A percentile compares a stretch with the other conserved stretches of the same genome.
phyloP scores from a whole-genome alignment of 1,140 invertebrate genomes.

The Megalonaias nervosa region DNA sequence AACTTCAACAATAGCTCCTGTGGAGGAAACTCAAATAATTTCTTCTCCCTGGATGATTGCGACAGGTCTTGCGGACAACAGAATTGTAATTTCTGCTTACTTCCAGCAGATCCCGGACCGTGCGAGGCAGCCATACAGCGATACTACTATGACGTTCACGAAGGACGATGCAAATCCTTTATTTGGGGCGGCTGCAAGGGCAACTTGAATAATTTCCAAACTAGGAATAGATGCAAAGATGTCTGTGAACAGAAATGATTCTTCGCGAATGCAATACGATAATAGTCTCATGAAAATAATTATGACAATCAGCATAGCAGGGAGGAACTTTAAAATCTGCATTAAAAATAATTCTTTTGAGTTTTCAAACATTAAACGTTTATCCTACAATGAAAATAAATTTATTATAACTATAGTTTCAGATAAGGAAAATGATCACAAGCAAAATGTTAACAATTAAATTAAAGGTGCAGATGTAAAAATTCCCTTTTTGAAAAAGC shows the following conservation, averaged over 20 bases:
- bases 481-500: too few species aligned
- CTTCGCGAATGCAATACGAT: too few species aligned
- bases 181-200: constrained; percentile 67
- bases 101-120: constrained; percentile 71
- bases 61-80: constrained; percentile 21
- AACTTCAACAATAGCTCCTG: constrained; percentile 17
- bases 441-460: too few species aligned
- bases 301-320: too few species aligned
- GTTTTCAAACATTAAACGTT: too few species aligned
- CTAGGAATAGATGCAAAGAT: constrained; percentile 14
- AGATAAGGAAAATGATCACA: too few species aligned
- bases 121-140: constrained; percentile 76
- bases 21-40: constrained; percentile 19
- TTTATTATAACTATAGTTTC: too few species aligned
- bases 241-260: background rate
- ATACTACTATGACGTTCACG: constrained; percentile 76
- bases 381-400: too few species aligned
- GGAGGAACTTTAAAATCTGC: too few species aligned
- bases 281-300: too few species aligned
- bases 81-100: constrained; percentile 22
- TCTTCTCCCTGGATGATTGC: constrained; percentile 12
- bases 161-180: constrained; percentile 57
- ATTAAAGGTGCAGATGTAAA: too few species aligned
- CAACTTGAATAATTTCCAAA: constrained; percentile 68
- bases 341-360: too few species aligned